phyloP scores from a whole-genome alignment of 2,888 invertebrate genomes.

The Pristionchus japonicus region DNA sequence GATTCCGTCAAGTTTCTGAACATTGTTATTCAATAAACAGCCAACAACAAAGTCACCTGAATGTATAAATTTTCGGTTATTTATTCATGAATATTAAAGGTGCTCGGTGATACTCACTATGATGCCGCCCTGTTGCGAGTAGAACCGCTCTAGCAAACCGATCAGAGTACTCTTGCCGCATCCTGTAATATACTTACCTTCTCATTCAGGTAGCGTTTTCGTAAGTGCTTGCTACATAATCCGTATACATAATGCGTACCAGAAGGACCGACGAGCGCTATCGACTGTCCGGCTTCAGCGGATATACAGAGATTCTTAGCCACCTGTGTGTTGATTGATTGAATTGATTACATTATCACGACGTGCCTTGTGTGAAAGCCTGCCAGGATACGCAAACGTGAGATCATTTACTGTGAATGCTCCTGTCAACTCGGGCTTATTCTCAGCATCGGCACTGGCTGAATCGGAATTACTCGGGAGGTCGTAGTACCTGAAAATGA shows the following conservation, averaged over 20 bases:
- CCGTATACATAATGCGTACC: too few relatives aligned
- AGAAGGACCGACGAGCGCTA: slow-evolving; percentile 76
- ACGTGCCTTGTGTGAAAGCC: slow-evolving; percentile 82
- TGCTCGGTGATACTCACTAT: too few relatives aligned
- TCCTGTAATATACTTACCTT: too few relatives aligned
- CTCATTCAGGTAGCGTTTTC: too few relatives aligned
- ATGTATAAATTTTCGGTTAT: too few relatives aligned
- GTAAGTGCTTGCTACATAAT: too few relatives aligned
- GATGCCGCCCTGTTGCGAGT: slow-evolving; percentile 80
- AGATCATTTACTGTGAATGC: slow-evolving; percentile 77
- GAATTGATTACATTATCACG: too few relatives aligned
- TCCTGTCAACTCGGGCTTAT: background rate
- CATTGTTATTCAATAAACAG: too few relatives aligned
- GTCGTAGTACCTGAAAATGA: background rate
- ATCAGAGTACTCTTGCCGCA: slow-evolving; percentile 91
- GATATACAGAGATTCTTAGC: slow-evolving; percentile 1
- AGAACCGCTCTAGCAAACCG: slow-evolving; percentile 86
- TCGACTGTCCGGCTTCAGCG: slow-evolving; percentile 75
- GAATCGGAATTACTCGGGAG: background rate
- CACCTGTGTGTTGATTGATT: too few relatives aligned
- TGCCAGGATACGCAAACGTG: slow-evolving; percentile 87
- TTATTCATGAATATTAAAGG: too few relatives aligned
- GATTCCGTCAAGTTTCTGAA: background rate
- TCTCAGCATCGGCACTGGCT: background rate
- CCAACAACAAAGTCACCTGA: too few relatives aligned